Evolutionary conservation across 2,888 invertebrate genomes (phyloP).

Genomic region (Callosobruchus maculatus): DNA sequence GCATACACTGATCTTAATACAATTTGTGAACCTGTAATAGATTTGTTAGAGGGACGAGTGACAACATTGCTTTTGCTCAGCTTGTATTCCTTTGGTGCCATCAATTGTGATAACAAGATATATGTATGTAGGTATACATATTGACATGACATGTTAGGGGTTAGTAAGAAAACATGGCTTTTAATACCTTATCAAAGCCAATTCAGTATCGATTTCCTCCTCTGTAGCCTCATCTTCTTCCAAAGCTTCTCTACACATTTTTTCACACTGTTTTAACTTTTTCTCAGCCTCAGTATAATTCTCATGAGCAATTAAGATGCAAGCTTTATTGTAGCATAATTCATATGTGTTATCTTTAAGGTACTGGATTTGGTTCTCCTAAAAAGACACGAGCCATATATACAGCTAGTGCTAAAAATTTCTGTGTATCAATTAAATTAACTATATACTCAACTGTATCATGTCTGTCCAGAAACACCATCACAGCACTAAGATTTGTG

Average conservation of each 20-base stretch:
- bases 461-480: constrained; percentile 70
- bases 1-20: too few relatives aligned
- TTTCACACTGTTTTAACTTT: constrained; percentile 78
- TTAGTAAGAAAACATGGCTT: neutral
- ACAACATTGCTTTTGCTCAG: too few relatives aligned
- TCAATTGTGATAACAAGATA: too few relatives aligned
- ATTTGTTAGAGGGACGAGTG: too few relatives aligned
- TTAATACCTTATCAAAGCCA: constrained; percentile 76
- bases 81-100: too few relatives aligned
- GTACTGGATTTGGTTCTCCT: constrained; percentile 34
- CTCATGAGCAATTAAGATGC: constrained; percentile 70
- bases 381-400: constrained; percentile 9
- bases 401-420: too few relatives aligned
- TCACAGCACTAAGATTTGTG: constrained; percentile 90
- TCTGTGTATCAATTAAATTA: constrained; percentile 6
- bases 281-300: constrained; percentile 74
- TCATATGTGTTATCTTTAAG: constrained; percentile 79
- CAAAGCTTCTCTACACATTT: constrained; percentile 76
- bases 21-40: too few relatives aligned
- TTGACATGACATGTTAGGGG: too few relatives aligned
- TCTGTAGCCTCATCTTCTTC: constrained; percentile 92
- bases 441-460: constrained; percentile 51
- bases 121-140: too few relatives aligned
- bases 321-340: constrained; percentile 86
- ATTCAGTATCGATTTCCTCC: constrained; percentile 91